These are phyloP conservation scores for Brachypterus glaber DNA, from an alignment of 2,888 invertebrate species.

Conservation along the genomic window DNA sequence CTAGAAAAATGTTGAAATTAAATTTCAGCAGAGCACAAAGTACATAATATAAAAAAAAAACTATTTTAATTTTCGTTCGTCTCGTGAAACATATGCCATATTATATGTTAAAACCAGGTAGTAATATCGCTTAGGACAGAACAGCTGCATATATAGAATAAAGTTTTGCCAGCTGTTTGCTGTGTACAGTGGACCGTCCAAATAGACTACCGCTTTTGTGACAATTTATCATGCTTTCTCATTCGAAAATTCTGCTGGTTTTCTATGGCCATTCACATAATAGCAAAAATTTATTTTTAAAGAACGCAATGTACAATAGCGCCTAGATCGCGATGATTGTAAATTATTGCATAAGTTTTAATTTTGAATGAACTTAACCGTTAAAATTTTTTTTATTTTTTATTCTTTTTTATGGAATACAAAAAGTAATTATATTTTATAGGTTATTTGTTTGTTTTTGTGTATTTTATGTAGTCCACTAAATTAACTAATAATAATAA, in stretches of 20 bases:
- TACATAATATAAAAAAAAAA: slow-evolving; percentile 4
- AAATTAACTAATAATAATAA: too few relatives aligned
- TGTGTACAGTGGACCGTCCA: slow-evolving; percentile 28
- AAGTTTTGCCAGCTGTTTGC: slow-evolving; percentile 43
- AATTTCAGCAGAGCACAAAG: too few relatives aligned
- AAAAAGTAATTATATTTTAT: too few relatives aligned
- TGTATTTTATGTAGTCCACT: too few relatives aligned
- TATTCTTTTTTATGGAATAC: too few relatives aligned
- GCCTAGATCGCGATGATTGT: slow-evolving; percentile 35
- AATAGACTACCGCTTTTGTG: slow-evolving; percentile 18
- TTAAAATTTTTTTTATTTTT: too few relatives aligned
- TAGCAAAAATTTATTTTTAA: slow-evolving; percentile 34
- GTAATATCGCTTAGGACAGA: slow-evolving; percentile 31
- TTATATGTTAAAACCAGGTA: slow-evolving; percentile 32
- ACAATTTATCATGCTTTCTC: slow-evolving; percentile 13
- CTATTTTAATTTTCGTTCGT: slow-evolving; percentile 2
- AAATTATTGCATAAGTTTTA: slow-evolving; percentile 34
- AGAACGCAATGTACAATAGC: slow-evolving; percentile 28
- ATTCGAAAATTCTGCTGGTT: slow-evolving; percentile 22
- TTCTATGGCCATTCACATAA: slow-evolving; percentile 34
- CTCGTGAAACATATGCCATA: slow-evolving; percentile 29
- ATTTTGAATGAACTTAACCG: too few relatives aligned
- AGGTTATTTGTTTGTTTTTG: too few relatives aligned
- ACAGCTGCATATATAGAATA: slow-evolving; percentile 43
- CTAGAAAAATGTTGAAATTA: too few relatives aligned